phyloP scores from a whole-genome alignment of 1,140 invertebrate species.

The Drosophila ficusphila region DNA sequence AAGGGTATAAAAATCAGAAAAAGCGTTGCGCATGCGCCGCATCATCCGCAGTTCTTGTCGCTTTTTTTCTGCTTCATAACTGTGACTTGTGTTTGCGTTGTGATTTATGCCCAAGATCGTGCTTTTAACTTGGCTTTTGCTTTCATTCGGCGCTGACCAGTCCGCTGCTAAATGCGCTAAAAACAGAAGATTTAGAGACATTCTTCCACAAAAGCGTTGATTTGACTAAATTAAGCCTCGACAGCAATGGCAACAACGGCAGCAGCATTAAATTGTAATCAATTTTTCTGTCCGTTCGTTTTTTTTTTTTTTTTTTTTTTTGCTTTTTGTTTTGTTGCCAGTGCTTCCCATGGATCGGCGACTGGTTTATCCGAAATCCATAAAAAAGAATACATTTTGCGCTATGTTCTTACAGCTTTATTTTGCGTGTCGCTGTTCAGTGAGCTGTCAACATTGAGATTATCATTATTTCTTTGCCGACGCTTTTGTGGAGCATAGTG shows the following conservation, averaged over 20 bases:
- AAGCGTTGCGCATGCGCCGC: conserved; percentile 56
- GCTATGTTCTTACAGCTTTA: conserved; percentile 48
- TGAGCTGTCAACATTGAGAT: conserved; percentile 58
- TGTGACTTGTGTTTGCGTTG: conserved; percentile 44
- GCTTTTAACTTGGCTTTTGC: conserved; percentile 40
- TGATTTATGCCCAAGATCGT: conserved; percentile 38
- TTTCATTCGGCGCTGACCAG: conserved; percentile 35
- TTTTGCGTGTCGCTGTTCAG: conserved; percentile 50
- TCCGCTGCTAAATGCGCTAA: conserved; percentile 51
- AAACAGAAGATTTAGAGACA: conserved; percentile 62
- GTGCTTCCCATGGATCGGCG: conserved; percentile 51
- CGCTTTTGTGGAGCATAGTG: conserved; percentile 8
- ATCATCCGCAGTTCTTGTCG: conserved; percentile 26
- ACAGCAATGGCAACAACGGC: conserved; percentile 26
- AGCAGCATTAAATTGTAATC: conserved; percentile 67
- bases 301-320: conserved; percentile 25
- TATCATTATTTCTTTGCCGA: conserved; percentile 34
- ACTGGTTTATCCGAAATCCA: conserved; percentile 60
- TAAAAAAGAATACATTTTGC: conserved; percentile 24
- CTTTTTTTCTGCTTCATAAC: conserved; percentile 40
- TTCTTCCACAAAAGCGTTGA: conserved; percentile 68
- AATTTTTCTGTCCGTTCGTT: conserved; percentile 51
- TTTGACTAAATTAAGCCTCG: conserved; percentile 69
- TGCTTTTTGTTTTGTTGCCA: conserved; percentile 22
- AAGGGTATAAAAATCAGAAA: conserved; percentile 5